Evolutionary conservation across 2,888 invertebrate species (phyloP), one percentile per base, ranked within the genome.

Genomic region (Habrosyne pyritoides): DNA sequence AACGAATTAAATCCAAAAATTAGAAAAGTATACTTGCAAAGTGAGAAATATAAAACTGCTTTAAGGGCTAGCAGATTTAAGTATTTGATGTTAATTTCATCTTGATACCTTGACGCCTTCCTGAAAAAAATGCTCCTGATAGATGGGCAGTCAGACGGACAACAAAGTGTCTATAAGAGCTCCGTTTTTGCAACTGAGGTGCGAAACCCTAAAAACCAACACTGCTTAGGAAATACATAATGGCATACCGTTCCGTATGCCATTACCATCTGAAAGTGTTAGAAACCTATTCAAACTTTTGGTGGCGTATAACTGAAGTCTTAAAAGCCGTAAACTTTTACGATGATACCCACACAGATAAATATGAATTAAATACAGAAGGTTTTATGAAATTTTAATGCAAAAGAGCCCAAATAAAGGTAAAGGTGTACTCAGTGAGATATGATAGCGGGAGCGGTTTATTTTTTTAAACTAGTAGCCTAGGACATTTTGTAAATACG

Each of bases 361-460:
- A 64, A 67, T 61, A 66, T 57, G 64, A 69, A 68, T 65, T 67
- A 68, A 63, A 71, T 65, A 63, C 63, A 65, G 61, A 54, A 36
- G 59, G 64, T 55, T 67, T 66, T 70, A 71, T 66, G 60, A 71
- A 71, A 69, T 63, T 66, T 66, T 71, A 61, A 71, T 67, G 71
- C 59, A 60, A 63, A 63, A 56, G 26, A 57, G 57, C 59, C 36
- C 54, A 66, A 61, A 60, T 60, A 63, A 61, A 57, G 21, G 52
- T 53, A 26, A 42, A 49, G 21, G 28, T 36, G 42, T 48, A 47
- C 10, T 10, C 55, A 59, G 57, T 28, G 21, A 33, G 51, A 50
- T 47, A 54, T 54, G 47, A 55, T 57, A 55, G 55, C 50, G 59
- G 46, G n/a, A 59, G 60, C 62, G 57, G 21, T 57, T 61, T 48